A percentile compares a stretch with the other conserved stretches of the same genome.
Conservation (phyloP, 2,888 invertebrate genomes). For the Acanthosepion lycidas region DNA sequence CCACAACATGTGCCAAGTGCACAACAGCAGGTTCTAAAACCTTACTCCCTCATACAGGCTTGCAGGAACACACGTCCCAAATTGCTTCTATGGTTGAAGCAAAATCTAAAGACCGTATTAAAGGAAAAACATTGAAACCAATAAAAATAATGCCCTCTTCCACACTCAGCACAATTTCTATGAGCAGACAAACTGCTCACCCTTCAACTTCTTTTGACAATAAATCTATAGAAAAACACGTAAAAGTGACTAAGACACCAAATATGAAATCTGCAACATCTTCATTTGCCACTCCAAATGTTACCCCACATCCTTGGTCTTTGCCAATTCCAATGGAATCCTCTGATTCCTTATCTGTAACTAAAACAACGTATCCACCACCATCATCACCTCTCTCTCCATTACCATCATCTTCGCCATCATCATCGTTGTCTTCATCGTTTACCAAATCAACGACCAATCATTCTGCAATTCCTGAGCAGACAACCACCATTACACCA, state of each 20-base stretch:
- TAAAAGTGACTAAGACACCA: neutral
- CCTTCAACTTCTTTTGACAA: neutral
- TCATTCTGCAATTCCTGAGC: neutral
- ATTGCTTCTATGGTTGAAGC: neutral
- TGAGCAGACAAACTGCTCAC: neutral
- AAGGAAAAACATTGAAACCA: neutral
- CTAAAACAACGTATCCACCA: neutral
- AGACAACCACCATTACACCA: neutral
- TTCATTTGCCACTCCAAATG: neutral
- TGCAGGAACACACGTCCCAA: neutral
- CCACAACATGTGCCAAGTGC: neutral
- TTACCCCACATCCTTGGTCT: neutral
- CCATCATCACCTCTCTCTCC: neutral
- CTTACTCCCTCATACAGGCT: neutral
- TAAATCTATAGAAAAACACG: neutral
- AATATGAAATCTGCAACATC: neutral
- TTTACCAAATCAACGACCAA: slow-evolving; percentile 14
- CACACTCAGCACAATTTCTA: neutral
- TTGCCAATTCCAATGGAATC: neutral
- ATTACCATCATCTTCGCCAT: neutral
- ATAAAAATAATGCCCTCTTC: neutral
- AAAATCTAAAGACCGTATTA: neutral
- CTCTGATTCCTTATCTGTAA: neutral
- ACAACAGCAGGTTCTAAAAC: neutral
- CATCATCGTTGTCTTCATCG: slow-evolving; percentile 33